These are phyloP conservation scores for Cotesia typhae DNA, from an alignment of 1,140 invertebrate genomes.

Conservation along the genomic window DNA sequence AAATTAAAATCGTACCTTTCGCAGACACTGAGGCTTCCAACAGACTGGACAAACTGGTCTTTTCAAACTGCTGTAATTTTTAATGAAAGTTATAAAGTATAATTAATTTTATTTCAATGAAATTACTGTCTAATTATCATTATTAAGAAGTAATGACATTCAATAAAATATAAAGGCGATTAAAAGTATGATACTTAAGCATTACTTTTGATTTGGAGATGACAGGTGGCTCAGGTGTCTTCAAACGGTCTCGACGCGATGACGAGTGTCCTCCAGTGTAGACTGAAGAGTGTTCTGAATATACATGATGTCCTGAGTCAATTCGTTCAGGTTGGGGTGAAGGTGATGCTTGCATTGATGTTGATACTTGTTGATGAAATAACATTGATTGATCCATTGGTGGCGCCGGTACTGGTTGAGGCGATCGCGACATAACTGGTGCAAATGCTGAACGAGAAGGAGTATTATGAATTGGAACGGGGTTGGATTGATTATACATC, in stretches of 20 bases:
- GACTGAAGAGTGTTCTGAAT: slow-evolving; percentile 20
- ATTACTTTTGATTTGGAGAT: slow-evolving; percentile 64
- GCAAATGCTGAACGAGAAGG: slow-evolving; percentile 12
- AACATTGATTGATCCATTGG: slow-evolving; percentile 29
- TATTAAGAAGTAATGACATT: slow-evolving; percentile 1
- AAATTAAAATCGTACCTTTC: slow-evolving; percentile 56
- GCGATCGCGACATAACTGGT: slow-evolving; percentile 38
- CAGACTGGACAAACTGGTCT: slow-evolving; percentile 65
- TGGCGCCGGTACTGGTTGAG: slow-evolving; percentile 58
- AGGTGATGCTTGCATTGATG: slow-evolving; percentile 19
- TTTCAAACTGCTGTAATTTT: slow-evolving; percentile 61
- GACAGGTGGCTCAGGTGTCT: slow-evolving; percentile 63
- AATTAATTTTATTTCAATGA: slow-evolving; percentile 32
- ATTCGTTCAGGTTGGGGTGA: not conserved
- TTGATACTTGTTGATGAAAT: slow-evolving; percentile 27
- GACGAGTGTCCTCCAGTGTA: slow-evolving; percentile 43
- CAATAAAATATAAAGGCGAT: slow-evolving; percentile 15
- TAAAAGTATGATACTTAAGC: slow-evolving; percentile 19
- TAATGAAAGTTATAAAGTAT: slow-evolving; percentile 38
- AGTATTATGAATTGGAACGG: slow-evolving; percentile 30
- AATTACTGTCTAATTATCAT: slow-evolving; percentile 20
- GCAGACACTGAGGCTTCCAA: slow-evolving; percentile 64
- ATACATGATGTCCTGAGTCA: slow-evolving; percentile 6
- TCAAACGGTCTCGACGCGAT: slow-evolving; percentile 53
- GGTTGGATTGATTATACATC: slow-evolving; percentile 51